These are phyloP conservation scores for Ectemnius continuus DNA, from an alignment of 2,888 invertebrate genomes.

Conservation along the genomic window DNA sequence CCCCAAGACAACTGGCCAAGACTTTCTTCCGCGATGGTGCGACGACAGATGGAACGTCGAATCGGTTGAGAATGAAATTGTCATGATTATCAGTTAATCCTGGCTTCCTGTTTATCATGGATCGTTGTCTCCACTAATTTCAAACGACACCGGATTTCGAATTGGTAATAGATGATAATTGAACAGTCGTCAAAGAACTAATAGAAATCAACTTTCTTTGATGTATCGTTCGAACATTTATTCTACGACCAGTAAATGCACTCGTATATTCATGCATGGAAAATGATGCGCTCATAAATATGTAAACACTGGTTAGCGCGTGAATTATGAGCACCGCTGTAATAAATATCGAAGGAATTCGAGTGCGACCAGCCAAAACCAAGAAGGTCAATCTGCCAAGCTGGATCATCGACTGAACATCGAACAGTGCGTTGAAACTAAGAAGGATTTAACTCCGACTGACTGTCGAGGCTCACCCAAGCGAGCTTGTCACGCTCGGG, in stretches of 20 bases:
- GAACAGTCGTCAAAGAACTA: too few relatives aligned
- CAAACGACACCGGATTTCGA: too few relatives aligned
- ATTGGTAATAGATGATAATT: too few relatives aligned
- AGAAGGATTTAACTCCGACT: constrained; percentile 49
- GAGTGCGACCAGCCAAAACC: constrained; percentile 48
- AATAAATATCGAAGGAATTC: constrained; percentile 49
- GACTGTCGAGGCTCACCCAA: constrained; percentile 29
- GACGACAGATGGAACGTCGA: constrained; percentile 17
- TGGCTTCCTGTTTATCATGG: constrained; percentile 2
- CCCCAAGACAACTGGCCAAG: constrained; percentile 25
- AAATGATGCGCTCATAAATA: too few relatives aligned
- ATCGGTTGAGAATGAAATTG: constrained; percentile 1
- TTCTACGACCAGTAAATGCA: too few relatives aligned
- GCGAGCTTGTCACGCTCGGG: constrained; percentile 57
- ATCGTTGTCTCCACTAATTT: background rate
- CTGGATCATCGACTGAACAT: constrained; percentile 21
- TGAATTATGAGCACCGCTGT: background rate
- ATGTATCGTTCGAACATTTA: too few relatives aligned
- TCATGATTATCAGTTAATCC: background rate
- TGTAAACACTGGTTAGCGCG: too few relatives aligned
- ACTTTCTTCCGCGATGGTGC: constrained; percentile 22
- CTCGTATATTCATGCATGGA: too few relatives aligned
- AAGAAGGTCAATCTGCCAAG: constrained; percentile 27
- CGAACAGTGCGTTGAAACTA: constrained; percentile 36
- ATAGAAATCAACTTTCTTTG: too few relatives aligned